Evolutionary conservation across 2,113 vertebrate genomes (phyloP).

Genomic region (Pithys albifrons): DNA sequence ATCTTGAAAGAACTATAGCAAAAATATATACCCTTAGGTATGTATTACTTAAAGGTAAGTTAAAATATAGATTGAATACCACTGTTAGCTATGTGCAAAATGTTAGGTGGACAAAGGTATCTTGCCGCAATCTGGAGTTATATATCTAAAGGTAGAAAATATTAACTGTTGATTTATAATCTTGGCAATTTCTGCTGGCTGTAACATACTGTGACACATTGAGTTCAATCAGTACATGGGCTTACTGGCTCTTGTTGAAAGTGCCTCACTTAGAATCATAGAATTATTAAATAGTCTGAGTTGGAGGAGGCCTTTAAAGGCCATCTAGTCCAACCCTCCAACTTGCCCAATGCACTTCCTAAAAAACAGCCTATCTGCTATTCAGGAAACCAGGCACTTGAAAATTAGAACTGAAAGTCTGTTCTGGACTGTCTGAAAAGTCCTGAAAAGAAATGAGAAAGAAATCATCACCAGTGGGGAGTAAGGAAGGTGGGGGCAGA

Average conservation of each 20-base stretch:
- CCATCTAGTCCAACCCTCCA: fast-evolving
- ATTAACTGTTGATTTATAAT: neutral
- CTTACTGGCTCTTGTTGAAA: neutral
- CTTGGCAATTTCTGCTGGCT: neutral
- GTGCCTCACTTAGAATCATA: neutral
- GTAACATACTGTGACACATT: fast-evolving
- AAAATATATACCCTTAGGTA: neutral
- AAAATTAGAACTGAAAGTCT: neutral
- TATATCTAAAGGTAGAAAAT: neutral
- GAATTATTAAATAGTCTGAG: neutral
- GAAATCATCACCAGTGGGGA: neutral
- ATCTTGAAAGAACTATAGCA: neutral
- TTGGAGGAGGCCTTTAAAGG: neutral
- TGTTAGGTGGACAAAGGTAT: neutral
- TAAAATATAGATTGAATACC: neutral
- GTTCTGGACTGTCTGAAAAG: neutral
- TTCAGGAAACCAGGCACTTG: neutral
- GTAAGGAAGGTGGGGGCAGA: neutral
- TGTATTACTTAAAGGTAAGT: neutral
- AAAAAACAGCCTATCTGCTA: neutral
- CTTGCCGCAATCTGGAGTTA: neutral
- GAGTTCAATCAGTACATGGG: neutral
- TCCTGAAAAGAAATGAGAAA: neutral
- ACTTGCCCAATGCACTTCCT: fast-evolving
- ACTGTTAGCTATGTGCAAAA: neutral